These are phyloP conservation scores for Enteromius unitaeniatus DNA, from an alignment of 2,797 vertebrate genomes.

Conservation along the genomic window DNA sequence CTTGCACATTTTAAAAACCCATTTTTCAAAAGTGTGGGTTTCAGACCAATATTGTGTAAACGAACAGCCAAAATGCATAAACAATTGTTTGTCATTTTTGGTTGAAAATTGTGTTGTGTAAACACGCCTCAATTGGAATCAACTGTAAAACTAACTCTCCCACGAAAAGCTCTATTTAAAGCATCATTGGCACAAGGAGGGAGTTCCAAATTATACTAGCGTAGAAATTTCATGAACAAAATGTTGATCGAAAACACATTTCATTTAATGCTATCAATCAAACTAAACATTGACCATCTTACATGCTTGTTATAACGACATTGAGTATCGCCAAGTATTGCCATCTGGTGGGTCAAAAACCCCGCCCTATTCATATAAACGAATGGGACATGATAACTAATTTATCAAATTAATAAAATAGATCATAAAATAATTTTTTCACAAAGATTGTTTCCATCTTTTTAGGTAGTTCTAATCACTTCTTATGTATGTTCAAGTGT, in stretches of 20 bases:
- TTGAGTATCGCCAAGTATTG: too few relatives aligned
- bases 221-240: not conserved
- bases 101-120: not conserved
- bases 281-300: not conserved
- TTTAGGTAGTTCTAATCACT: too few relatives aligned
- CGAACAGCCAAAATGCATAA: not conserved
- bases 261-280: not conserved
- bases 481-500: too few relatives aligned
- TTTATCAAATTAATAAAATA: not conserved
- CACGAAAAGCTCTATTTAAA: not conserved
- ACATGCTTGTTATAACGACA: not conserved
- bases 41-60: not conserved
- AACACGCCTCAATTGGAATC: too few relatives aligned
- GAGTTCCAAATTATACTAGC: not conserved
- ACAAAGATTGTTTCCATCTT: too few relatives aligned
- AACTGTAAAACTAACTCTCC: not conserved
- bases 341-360: not conserved
- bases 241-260: not conserved
- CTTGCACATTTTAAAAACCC: too few relatives aligned
- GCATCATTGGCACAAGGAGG: not conserved
- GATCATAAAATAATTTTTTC: too few relatives aligned
- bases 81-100: not conserved
- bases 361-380: not conserved
- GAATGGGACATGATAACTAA: not conserved
- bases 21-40: not conserved